phyloP scores from a whole-genome alignment of 2,888 invertebrate species.

The Lepas anatifera region DNA sequence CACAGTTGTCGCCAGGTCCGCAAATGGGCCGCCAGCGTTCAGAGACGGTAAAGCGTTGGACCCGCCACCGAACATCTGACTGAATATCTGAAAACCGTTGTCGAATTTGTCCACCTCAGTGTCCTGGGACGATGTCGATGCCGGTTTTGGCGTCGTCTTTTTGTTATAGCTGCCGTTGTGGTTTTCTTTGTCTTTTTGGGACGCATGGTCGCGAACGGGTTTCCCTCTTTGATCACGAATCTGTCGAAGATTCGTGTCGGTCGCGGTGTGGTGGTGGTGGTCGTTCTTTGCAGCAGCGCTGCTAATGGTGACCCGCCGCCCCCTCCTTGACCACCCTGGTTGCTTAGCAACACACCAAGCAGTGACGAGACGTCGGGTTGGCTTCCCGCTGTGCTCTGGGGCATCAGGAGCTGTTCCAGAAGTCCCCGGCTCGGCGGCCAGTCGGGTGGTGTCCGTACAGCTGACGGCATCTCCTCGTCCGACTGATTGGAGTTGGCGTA shows the following conservation, averaged over 20 bases:
- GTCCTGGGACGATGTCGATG: neutral
- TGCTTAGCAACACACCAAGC: neutral
- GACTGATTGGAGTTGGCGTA: too few relatives aligned
- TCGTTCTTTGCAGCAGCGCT: neutral
- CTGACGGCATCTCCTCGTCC: neutral
- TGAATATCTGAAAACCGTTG: conserved; percentile 11
- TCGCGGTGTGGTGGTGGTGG: conserved; percentile 1
- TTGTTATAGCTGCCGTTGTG: neutral
- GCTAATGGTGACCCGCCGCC: neutral
- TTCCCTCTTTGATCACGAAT: neutral
- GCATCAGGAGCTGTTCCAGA: neutral
- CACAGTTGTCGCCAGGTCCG: too few relatives aligned
- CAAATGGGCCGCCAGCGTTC: too few relatives aligned
- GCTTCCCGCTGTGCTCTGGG: neutral
- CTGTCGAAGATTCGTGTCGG: conserved; percentile 4
- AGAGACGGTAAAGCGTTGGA: neutral
- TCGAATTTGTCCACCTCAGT: neutral
- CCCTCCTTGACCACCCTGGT: neutral
- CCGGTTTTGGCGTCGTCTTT: neutral
- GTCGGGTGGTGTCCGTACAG: neutral
- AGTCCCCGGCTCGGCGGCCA: neutral
- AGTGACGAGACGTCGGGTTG: neutral
- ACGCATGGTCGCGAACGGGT: neutral
- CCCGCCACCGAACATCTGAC: conserved; percentile 7
- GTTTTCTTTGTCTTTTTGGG: neutral